Percentiles rank a stretch among this genome's conserved stretches.
phyloP scores from a whole-genome alignment of 2,797 vertebrate species.

The Tragelaphus oryx region DNA sequence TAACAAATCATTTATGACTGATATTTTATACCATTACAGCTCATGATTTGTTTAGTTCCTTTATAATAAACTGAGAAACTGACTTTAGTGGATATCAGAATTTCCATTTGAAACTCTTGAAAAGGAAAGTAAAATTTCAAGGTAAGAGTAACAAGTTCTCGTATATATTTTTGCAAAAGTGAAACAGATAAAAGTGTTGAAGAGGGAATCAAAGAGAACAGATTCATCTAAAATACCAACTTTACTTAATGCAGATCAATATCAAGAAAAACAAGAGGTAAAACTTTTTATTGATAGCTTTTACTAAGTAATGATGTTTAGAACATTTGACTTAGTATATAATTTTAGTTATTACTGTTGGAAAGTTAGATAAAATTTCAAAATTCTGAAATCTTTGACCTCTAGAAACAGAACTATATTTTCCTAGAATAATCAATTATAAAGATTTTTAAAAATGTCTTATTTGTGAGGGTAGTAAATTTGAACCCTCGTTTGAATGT shows the following conservation, averaged over 20 bases:
- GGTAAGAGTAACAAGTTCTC: conserved; percentile 56
- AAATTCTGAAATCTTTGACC: conserved; percentile 17
- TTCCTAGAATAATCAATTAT: background rate
- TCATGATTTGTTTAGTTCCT: conserved; percentile 29
- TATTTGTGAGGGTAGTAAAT: background rate
- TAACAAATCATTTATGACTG: background rate
- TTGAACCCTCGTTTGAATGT: background rate
- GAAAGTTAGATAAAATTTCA: conserved; percentile 48
- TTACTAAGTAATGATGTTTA: conserved; percentile 35
- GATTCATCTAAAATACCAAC: conserved; percentile 75
- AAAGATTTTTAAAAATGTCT: background rate
- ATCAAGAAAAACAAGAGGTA: conserved; percentile 77
- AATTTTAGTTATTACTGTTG: conserved; percentile 26
- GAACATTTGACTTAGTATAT: conserved; percentile 2
- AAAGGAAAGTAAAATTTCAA: conserved; percentile 53
- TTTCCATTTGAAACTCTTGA: conserved; percentile 39
- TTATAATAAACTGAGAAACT: conserved; percentile 37
- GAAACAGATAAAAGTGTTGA: conserved; percentile 77
- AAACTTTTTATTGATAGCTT: conserved; percentile 37
- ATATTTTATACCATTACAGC: background rate
- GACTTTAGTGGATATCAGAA: conserved; percentile 1
- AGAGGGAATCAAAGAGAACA: conserved; percentile 74
- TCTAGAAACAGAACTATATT: conserved; percentile 6
- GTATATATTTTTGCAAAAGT: conserved; percentile 71
- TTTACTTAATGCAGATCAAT: conserved; percentile 73